Percentiles rank a stretch among this genome's conserved stretches.
Conservation (phyloP, 37 sponge, comb jelly and placozoan genomes). For the Chondrilla cf. caribensis region DNA sequence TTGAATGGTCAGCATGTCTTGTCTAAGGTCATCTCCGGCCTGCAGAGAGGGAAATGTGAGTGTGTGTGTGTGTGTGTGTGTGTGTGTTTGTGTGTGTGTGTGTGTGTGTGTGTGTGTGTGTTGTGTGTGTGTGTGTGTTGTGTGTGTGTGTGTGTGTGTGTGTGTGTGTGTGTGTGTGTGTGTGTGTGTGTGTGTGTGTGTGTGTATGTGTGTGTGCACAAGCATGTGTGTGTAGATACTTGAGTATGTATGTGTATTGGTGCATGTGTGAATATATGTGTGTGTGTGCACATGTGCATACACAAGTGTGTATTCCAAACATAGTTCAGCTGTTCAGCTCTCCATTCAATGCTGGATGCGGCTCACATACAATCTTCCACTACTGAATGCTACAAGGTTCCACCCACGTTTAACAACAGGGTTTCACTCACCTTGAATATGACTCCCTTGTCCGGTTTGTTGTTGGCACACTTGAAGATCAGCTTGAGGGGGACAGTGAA, state of each 20-base stretch:
- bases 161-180: background rate
- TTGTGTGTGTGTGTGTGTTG: constrained; percentile 34
- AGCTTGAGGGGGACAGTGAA: constrained; percentile 84
- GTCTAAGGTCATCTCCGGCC: constrained; percentile 88
- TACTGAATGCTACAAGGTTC: too few relatives aligned
- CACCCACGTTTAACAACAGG: too few relatives aligned
- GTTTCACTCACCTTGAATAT: constrained; percentile 60
- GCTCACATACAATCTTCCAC: too few relatives aligned
- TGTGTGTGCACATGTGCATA: too few relatives aligned
- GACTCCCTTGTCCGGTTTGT: constrained; percentile 53
- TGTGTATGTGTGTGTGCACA: too few relatives aligned
- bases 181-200: background rate
- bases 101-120: constrained; percentile 28
- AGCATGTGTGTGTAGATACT: too few relatives aligned
- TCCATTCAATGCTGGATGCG: too few relatives aligned
- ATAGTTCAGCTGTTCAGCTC: too few relatives aligned
- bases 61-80: constrained; percentile 31
- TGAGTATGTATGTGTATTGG: too few relatives aligned
- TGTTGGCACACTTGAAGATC: constrained; percentile 64
- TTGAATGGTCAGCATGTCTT: constrained; percentile 77
- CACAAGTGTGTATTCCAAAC: too few relatives aligned
- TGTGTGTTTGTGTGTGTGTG: constrained; percentile 32
- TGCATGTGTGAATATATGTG: too few relatives aligned
- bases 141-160: constrained; percentile 33
- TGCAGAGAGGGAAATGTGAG: constrained; percentile 11